These are phyloP conservation scores for Catharus ustulatus DNA, from an alignment of 2,797 vertebrate species.

Conservation along the genomic window DNA sequence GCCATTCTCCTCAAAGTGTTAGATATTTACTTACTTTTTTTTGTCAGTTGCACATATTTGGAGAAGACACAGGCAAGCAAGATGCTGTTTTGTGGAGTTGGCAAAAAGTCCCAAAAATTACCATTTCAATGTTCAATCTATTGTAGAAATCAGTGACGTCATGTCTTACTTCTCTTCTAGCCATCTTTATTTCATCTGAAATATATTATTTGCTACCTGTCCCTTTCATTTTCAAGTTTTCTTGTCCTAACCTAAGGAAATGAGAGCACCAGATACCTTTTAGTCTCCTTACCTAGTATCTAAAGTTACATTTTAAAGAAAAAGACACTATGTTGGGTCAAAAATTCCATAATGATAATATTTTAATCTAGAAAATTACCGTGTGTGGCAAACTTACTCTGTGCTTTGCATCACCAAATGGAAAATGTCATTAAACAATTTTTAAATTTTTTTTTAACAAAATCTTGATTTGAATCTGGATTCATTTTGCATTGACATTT, in stretches of 20 bases:
- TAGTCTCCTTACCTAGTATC: not conserved
- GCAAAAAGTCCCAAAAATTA: not conserved
- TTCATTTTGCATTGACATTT: not conserved
- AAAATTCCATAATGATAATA: not conserved
- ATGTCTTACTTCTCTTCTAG: not conserved
- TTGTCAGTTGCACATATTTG: not conserved
- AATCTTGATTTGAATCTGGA: not conserved
- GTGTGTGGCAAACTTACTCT: not conserved
- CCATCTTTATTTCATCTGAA: not conserved
- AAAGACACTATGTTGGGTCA: not conserved
- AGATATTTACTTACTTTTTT: not conserved
- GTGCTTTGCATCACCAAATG: not conserved
- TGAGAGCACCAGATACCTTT: not conserved
- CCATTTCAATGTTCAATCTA: not conserved
- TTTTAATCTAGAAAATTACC: not conserved
- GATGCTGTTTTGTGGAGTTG: not conserved
- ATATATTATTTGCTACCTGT: not conserved
- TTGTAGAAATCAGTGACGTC: not conserved
- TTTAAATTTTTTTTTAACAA: not conserved
- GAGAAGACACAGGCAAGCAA: not conserved
- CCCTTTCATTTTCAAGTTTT: not conserved
- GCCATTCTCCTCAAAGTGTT: not conserved
- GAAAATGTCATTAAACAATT: not conserved
- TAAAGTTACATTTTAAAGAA: not conserved
- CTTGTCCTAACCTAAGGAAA: not conserved